Percentiles rank a stretch among this genome's conserved stretches.
These are phyloP conservation scores for Caenorhabditis wallacei DNA, from an alignment of 2,888 invertebrate genomes.

Conservation along the genomic window DNA sequence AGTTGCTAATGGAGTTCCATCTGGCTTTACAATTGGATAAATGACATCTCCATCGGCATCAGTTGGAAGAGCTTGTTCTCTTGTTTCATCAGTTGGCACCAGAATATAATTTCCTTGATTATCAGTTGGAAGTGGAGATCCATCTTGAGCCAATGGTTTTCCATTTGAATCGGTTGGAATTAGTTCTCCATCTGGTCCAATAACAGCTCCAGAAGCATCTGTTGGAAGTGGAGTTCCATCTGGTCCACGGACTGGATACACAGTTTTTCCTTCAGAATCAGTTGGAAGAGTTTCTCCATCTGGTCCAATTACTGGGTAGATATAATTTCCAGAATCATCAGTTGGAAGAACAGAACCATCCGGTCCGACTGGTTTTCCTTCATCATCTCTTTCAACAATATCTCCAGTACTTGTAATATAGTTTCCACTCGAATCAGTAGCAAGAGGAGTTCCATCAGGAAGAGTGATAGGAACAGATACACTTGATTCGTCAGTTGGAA, in stretches of 20 bases:
- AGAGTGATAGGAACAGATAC: slow-evolving; percentile 31
- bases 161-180: slow-evolving; percentile 68
- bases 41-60: slow-evolving; percentile 61
- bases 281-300: slow-evolving; percentile 60
- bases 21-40: slow-evolving; percentile 53
- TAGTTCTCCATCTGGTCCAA: slow-evolving; percentile 66
- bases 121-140: slow-evolving; percentile 58
- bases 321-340: slow-evolving; percentile 53
- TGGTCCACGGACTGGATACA: slow-evolving; percentile 68
- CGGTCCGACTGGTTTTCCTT: slow-evolving; percentile 65
- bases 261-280: slow-evolving; percentile 37
- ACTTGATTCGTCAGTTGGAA: slow-evolving; percentile 46
- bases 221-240: slow-evolving; percentile 58
- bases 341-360: slow-evolving; percentile 64
- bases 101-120: slow-evolving; percentile 62
- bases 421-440: slow-evolving; percentile 69
- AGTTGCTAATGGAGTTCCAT: slow-evolving; percentile 62
- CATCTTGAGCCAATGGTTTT: slow-evolving; percentile 60
- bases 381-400: slow-evolving; percentile 61
- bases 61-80: slow-evolving; percentile 57
- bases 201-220: slow-evolving; percentile 68
- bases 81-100: slow-evolving; percentile 42
- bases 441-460: slow-evolving; percentile 61
- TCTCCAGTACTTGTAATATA: slow-evolving; percentile 65
- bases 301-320: slow-evolving; percentile 60